A percentile compares a stretch with the other conserved stretches of the same genome.
Evolutionary conservation across 2,888 invertebrate species (phyloP).

Genomic region (Idaea biselata): DNA sequence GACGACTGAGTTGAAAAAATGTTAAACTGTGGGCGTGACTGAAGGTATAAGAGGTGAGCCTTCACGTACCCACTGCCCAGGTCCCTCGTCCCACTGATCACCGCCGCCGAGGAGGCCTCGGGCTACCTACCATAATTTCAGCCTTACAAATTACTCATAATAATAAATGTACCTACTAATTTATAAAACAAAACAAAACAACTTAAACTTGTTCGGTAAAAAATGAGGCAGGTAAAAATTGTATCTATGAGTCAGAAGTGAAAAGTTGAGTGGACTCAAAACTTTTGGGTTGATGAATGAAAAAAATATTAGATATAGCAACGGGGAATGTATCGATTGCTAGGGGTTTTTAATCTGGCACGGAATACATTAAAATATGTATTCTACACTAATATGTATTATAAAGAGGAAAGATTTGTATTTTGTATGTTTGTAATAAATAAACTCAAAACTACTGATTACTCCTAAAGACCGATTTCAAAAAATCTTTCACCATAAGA

Average conservation of each 20-base stretch:
- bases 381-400: too few relatives aligned
- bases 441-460: too few relatives aligned
- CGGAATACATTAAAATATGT: too few relatives aligned
- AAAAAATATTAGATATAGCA: neutral
- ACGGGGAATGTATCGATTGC: too few relatives aligned
- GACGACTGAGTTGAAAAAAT: slow-evolving; percentile 64
- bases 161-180: slow-evolving; percentile 75
- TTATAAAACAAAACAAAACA: slow-evolving; percentile 58
- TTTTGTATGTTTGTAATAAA: too few relatives aligned
- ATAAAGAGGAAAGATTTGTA: too few relatives aligned
- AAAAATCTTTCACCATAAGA: too few relatives aligned
- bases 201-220: slow-evolving; percentile 51
- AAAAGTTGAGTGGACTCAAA: slow-evolving; percentile 16
- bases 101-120: slow-evolving; percentile 51
- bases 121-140: slow-evolving; percentile 79
- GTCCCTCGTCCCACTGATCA: slow-evolving; percentile 39
- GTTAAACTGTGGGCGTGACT: slow-evolving; percentile 75
- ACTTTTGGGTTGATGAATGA: slow-evolving; percentile 13
- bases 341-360: too few relatives aligned
- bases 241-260: slow-evolving; percentile 53
- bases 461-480: too few relatives aligned
- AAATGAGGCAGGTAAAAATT: slow-evolving; percentile 39
- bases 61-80: slow-evolving; percentile 46
- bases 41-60: slow-evolving; percentile 56
- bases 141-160: slow-evolving; percentile 76